Evolutionary conservation across 2,888 invertebrate genomes (phyloP), one percentile per base, ranked within the genome.

Genomic region (Spisula solida): DNA sequence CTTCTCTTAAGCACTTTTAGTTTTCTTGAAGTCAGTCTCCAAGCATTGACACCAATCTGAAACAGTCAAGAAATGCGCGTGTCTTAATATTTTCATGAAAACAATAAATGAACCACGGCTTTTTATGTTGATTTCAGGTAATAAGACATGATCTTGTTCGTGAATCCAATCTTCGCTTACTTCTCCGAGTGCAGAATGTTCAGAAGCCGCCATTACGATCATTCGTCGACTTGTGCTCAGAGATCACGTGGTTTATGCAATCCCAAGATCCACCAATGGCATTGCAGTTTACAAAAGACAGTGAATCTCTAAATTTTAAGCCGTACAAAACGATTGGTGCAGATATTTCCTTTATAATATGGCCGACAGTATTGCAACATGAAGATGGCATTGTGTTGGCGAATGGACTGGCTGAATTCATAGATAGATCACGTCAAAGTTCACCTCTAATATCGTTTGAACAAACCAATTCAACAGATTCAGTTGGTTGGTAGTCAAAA

Each of bases 191-290:
- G 12, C 82, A 82, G 4, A 51, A 60, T 25, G 78, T 48, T 29
- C 82, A 79, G 48, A 82, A 83, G 29, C 82, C 82, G 34, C 87
- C 87, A 41, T 48, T 87, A n/a, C 70, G 82, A 60, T 25, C 87
- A 14, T 87, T 82, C 41, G 60, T 87, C 4, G 60, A 87, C 25
- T 12, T 56, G n/a, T 87, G 87, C 31, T 60, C 82, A 14, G 82
- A 87, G 55, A 29, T 83, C 78, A 82, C 56, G 78, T 87, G 87
- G 87, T 79, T 79, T 12, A 75, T 87, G 60, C 82, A 83, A 48
- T 47, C 48, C 0, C 87, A 87, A 41, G 82, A 87, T 78, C 87
- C 87, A 60, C 60, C 87, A 82, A 83, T 87, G n/a, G 47, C 31
- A 14, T 56, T 87, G 29, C 82, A 87, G 60, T 87, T 87, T 79